These are phyloP conservation scores for Eulemur rufifrons DNA, from an alignment of 2,113 vertebrate species.

Conservation along the genomic window DNA sequence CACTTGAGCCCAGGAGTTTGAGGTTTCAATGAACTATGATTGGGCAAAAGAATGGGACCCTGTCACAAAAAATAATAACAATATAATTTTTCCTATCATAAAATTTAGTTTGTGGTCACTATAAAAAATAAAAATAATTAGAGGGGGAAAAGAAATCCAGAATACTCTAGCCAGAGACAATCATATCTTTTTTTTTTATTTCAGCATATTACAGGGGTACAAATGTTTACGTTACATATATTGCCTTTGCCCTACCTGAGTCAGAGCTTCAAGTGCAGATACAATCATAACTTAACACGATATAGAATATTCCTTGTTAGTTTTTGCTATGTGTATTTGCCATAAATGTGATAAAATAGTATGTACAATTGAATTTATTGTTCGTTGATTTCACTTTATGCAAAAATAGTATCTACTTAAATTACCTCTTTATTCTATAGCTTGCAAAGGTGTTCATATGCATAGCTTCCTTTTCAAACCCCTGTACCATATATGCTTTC, in stretches of 20 bases:
- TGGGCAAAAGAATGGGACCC: no score
- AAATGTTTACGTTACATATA: no score
- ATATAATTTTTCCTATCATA: background rate
- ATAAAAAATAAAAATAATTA: slow-evolving; percentile 20
- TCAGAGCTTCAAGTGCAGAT: background rate
- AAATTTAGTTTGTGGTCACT: background rate
- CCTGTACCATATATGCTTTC: background rate
- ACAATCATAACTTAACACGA: background rate
- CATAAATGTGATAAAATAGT: background rate
- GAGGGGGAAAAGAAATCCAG: background rate
- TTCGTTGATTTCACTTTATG: background rate
- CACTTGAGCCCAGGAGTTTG: no score
- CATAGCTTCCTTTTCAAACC: background rate
- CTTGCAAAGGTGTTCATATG: background rate
- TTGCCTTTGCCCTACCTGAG: no score
- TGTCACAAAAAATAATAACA: background rate
- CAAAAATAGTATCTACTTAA: slow-evolving; percentile 18
- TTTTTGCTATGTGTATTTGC: background rate
- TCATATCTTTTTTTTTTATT: no score
- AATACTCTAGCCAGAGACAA: background rate
- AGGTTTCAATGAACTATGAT: no score
- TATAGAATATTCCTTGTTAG: background rate
- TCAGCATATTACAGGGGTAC: no score
- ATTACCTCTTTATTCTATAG: background rate
- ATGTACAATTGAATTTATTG: background rate